A percentile compares a stretch with the other conserved stretches of the same genome.
phyloP scores from a whole-genome alignment of 2,888 invertebrate species.

The Brachyptera risi region DNA sequence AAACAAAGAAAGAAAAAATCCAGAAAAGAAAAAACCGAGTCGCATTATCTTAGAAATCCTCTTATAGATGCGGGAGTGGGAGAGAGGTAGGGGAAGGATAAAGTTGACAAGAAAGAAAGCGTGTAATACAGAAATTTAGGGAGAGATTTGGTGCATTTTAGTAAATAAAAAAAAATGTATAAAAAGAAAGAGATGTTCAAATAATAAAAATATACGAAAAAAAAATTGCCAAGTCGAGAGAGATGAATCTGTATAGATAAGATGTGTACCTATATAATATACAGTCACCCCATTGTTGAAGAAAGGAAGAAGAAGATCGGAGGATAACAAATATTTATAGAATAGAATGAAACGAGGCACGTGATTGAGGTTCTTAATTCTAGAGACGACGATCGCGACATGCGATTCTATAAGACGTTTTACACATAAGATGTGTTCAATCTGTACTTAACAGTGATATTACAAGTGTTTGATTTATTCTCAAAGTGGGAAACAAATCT shows the following conservation, averaged over 20 bases:
- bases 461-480: slow-evolving; percentile 9
- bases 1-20: slow-evolving; percentile 11
- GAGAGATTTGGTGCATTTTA: slow-evolving; percentile 14
- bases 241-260: slow-evolving; percentile 12
- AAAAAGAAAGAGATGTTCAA: slow-evolving; percentile 5
- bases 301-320: slow-evolving; percentile 12
- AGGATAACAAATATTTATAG: slow-evolving; percentile 24
- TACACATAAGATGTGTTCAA: too few species aligned
- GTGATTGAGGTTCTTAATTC: slow-evolving; percentile 26
- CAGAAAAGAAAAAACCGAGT: slow-evolving; percentile 15
- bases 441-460: not conserved
- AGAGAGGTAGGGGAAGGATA: slow-evolving; percentile 1
- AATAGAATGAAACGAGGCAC: slow-evolving; percentile 19
- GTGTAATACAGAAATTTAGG: slow-evolving; percentile 1
- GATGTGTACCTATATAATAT: not conserved
- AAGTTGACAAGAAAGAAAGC: slow-evolving; percentile 15
- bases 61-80: slow-evolving; percentile 9
- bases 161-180: slow-evolving; percentile 18
- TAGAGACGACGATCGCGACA: slow-evolving; percentile 5
- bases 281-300: not conserved
- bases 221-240: slow-evolving; percentile 3
- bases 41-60: slow-evolving; percentile 26
- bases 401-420: too few species aligned
- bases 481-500: too few species aligned
- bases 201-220: slow-evolving; percentile 15